A percentile compares a stretch with the other conserved stretches of the same genome.
These are phyloP conservation scores for Leuctra nigra DNA, from an alignment of 2,888 invertebrate species.

Conservation along the genomic window DNA sequence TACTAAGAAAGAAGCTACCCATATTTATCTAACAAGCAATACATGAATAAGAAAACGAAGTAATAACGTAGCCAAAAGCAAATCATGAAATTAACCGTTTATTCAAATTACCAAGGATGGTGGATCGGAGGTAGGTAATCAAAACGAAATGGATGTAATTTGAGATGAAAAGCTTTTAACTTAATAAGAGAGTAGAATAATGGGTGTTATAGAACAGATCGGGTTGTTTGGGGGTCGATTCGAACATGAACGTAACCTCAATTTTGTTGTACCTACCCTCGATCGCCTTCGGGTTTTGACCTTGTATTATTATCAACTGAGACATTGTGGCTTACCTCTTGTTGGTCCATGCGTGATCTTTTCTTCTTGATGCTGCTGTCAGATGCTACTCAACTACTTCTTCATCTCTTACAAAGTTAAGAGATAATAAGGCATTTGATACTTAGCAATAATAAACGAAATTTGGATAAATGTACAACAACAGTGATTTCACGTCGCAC, in stretches of 20 bases:
- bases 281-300: background rate
- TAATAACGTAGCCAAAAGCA: conserved; percentile 3
- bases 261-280: background rate
- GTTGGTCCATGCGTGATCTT: too few relatives aligned
- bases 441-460: too few relatives aligned
- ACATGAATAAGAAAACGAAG: background rate
- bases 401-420: too few relatives aligned
- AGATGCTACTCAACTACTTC: too few relatives aligned
- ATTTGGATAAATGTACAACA: too few relatives aligned
- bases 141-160: background rate
- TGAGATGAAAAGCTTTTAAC: background rate
- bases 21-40: background rate
- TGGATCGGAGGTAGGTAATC: background rate
- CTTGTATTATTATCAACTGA: too few relatives aligned
- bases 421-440: too few relatives aligned
- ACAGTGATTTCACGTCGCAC: too few relatives aligned
- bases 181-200: background rate
- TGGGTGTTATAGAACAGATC: background rate
- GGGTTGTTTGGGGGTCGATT: background rate
- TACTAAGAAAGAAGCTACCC: background rate
- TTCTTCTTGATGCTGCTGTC: too few relatives aligned
- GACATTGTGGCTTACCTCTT: too few relatives aligned
- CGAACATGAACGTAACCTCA: background rate
- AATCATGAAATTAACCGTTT: conserved; percentile 13
- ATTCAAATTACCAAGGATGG: conserved; percentile 11